Conservation (phyloP, 2,797 vertebrate species). For the Pogoniulus pusillus region DNA sequence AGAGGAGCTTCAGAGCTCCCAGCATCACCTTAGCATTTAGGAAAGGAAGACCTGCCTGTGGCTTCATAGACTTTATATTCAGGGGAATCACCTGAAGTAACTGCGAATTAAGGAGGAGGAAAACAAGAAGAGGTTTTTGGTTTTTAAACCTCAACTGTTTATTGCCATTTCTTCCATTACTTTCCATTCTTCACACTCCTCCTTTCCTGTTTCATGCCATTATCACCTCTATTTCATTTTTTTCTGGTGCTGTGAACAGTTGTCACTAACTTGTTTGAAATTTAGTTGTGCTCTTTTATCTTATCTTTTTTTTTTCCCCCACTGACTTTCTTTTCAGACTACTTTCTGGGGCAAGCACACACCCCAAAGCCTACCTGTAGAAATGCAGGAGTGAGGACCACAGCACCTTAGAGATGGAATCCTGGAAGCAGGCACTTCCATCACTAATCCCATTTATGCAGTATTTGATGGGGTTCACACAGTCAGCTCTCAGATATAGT, state of each 20-base stretch:
- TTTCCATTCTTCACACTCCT: slow-evolving; percentile 14
- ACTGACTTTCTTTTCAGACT: background rate
- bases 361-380: background rate
- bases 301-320: no score
- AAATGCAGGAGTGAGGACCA: background rate
- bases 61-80: background rate
- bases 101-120: background rate
- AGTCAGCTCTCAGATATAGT: background rate
- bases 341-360: background rate
- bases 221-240: slow-evolving; percentile 32
- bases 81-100: background rate
- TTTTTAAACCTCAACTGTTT: background rate
- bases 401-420: background rate
- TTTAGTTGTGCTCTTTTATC: background rate
- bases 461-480: background rate
- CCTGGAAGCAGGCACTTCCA: background rate
- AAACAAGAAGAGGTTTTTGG: background rate
- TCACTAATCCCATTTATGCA: background rate
- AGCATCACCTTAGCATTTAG: background rate
- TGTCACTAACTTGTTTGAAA: background rate
- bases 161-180: background rate
- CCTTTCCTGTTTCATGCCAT: background rate
- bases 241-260: background rate
- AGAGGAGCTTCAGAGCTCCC: background rate
- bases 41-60: background rate